Base-by-base conservation (phyloP, 2,888 invertebrate species). In the Caenorhabditis angaria region DNA sequence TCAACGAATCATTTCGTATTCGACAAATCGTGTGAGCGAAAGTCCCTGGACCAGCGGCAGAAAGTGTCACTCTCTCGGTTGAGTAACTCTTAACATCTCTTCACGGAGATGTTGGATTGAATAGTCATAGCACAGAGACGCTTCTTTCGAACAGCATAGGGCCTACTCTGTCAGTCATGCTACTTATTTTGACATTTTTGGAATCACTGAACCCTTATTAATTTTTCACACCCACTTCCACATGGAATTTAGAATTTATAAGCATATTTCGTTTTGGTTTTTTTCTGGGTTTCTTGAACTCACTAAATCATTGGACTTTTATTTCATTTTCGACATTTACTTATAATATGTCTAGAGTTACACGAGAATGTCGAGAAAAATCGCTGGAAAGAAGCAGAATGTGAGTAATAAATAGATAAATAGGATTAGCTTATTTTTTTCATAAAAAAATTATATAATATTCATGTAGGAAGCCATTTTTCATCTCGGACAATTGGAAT, bases 61-160 rank as follows among this genome's bases (percentile, higher is more conserved):
- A 81, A 78, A 81, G 70, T 74, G 77, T 66, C 77, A 71, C 74
- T 73, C 80, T 71, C 68, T 75, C 62, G 69, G 65, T 66, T 76
- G 75, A 73, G 72, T 69, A 70, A 41, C 41, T 41, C 18, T 18
- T 41, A 18, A 41, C 41, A 41, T 41, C 18, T 2, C 78, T 66
- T 58, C 61, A 65, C 61, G 70, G 67, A 75, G 80, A 18, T 41
- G 41, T 41, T 41, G 18, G 41, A 41, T 41, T 41, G 61, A 75
- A 66, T 81, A 78, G 80, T 81, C 80, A 68, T 65, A 77, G 75
- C 80, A 81, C 78, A 81, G 80, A 70, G 76, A 81, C 80, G 77
- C 78, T 77, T 72, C 62, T 63, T 56, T 41, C n/a, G 66, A 81
- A 77, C 80, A 78, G 78, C 80, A 81, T 81, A 81, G 80, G 80